phyloP scores from a whole-genome alignment of 2,888 invertebrate genomes.

The Auanema freiburgensis region DNA sequence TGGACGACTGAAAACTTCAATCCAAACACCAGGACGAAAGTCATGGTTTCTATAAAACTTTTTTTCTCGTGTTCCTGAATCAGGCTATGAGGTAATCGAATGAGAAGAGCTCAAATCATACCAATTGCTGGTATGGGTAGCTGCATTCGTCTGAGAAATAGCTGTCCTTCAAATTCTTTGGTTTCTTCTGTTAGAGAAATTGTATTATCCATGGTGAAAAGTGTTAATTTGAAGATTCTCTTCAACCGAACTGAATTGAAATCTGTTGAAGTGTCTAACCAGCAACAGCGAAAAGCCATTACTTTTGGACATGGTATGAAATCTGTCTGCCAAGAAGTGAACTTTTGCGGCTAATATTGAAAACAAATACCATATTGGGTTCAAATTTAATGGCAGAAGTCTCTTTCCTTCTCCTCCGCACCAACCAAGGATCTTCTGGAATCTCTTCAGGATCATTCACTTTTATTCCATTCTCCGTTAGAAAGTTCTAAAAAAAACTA shows the following conservation, averaged over 20 bases:
- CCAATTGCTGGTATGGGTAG: conserved; percentile 30
- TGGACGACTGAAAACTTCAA: conserved; percentile 39
- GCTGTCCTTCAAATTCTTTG: conserved; percentile 45
- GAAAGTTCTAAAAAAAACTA: conserved; percentile 26
- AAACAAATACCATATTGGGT: conserved; percentile 6
- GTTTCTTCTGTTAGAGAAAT: conserved; percentile 46
- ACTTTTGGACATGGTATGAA: conserved; percentile 36
- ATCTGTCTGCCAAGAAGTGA: conserved; percentile 20
- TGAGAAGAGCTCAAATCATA: neutral
- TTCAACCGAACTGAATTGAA: conserved; percentile 37
- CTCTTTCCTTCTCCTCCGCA: conserved; percentile 17
- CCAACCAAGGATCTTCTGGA: conserved; percentile 42
- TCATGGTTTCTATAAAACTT: conserved; percentile 42
- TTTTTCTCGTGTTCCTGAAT: neutral
- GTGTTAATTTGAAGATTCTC: conserved; percentile 31
- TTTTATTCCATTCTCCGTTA: conserved; percentile 40
- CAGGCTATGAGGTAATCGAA: neutral
- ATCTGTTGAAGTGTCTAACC: conserved; percentile 40
- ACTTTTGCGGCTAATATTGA: no score
- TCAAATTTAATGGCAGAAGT: conserved; percentile 16
- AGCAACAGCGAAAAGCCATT: conserved; percentile 38
- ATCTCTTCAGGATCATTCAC: conserved; percentile 35
- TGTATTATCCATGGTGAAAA: conserved; percentile 40
- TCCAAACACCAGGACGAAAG: conserved; percentile 47
- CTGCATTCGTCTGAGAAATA: conserved; percentile 41